These are phyloP conservation scores for Psophia crepitans DNA, from an alignment of 2,113 vertebrate genomes.

Conservation along the genomic window DNA sequence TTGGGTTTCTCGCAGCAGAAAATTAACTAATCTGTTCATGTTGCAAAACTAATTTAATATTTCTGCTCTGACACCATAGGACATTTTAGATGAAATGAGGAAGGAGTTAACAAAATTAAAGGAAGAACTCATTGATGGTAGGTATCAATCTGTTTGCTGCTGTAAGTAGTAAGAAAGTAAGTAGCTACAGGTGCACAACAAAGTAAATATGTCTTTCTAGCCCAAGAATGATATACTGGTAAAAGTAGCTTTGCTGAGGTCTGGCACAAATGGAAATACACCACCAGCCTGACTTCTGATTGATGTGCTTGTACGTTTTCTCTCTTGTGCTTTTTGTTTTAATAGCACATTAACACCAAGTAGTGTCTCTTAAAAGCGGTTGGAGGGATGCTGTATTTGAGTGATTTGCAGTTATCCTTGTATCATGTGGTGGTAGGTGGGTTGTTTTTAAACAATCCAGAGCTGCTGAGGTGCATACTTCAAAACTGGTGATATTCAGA, in stretches of 20 bases:
- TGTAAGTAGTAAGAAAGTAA: too few species aligned
- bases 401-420: not conserved
- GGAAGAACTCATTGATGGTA: slow-evolving; percentile 98
- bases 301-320: not conserved
- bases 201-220: not conserved
- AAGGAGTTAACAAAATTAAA: slow-evolving; percentile 97
- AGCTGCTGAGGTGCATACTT: not conserved
- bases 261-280: too few species aligned
- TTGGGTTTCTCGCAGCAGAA: not conserved
- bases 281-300: too few species aligned
- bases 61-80: slow-evolving; percentile 74
- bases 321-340: not conserved
- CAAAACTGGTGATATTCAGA: not conserved
- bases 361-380: not conserved
- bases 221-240: not conserved
- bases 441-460: not conserved
- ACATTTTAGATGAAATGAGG: slow-evolving; percentile 99
- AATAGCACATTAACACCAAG: not conserved
- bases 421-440: not conserved
- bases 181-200: not conserved
- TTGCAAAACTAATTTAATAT: not conserved
- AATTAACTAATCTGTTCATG: not conserved
- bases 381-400: not conserved
- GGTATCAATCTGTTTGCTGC: slow-evolving; percentile 4
- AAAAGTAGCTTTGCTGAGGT: not conserved